Base-by-base conservation (phyloP, 2,888 invertebrate genomes). In the Agonum fuliginosum region DNA sequence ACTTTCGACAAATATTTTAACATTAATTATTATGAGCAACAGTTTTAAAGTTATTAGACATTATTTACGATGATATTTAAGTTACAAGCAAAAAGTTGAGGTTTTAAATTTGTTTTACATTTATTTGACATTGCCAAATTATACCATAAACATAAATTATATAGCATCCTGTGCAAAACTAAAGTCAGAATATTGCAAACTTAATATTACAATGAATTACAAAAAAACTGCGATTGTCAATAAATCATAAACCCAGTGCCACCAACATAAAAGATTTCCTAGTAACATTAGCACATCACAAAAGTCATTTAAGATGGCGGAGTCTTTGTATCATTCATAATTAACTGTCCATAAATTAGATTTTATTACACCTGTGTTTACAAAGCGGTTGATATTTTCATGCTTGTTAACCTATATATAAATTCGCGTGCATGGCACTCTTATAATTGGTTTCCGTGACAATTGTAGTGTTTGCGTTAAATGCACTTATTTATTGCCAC, bases 321-420 rank as follows among this genome's bases (percentile, higher is more conserved):
- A 19, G n/a, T 2, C 67, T 41, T 67, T 67, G 67, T 41, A 43
- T 37, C 20, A 41, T 22, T 41, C 67, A 43, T 43, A 67, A 67
- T 67, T 37, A 70, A 70, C 22, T 24, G 37, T 10, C 30, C 65
- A 67, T 75, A 75, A 75, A 75, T 75, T 67, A 75, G 37, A 67
- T 75, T 67, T 67, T 75, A 75, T 74, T 67, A 67, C 75, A 75
- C 75, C 75, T 75, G 75, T 67, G 75, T 67, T 17, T 37, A 74
- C 65, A 67, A 67, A 30, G 67, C 74, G n/a, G 12, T 58, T 22
- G 58, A 73, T 58, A 73, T 73, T 73, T 73, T 73, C 73, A 73
- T 19, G 74, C 75, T 75, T 67, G 75, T 75, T 75, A 67, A 67
- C 46, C 67, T 67, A 75, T 67, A 67, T 75, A 75, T 75, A 75